A percentile compares a stretch with the other conserved stretches of the same genome.
Evolutionary conservation across 2,113 vertebrate species (phyloP).

Genomic region (Glareola pratincola): DNA sequence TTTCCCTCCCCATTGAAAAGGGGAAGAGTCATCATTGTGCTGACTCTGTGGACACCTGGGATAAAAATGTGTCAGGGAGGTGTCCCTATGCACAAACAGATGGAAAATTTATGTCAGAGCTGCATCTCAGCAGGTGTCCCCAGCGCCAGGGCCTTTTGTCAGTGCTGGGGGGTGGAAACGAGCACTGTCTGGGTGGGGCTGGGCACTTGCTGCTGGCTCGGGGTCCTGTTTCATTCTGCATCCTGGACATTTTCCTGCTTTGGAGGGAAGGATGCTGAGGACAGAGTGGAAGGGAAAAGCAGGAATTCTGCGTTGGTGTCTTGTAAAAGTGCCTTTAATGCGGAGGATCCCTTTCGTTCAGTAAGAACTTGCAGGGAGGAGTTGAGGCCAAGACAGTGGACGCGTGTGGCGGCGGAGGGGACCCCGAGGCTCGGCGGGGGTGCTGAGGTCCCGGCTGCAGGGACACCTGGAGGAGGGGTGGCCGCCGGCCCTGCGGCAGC

Average conservation of each 20-base stretch:
- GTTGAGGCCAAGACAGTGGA: fast-evolving
- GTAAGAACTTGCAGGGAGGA: not conserved
- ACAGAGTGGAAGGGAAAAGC: not conserved
- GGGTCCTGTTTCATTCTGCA: not conserved
- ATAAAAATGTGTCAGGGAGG: not conserved
- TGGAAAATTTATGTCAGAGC: not conserved
- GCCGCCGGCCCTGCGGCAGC: fast-evolving
- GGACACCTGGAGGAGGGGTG: no score
- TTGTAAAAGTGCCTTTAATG: not conserved
- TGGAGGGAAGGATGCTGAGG: not conserved
- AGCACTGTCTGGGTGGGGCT: fast-evolving
- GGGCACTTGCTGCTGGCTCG: not conserved
- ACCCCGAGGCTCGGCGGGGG: not conserved
- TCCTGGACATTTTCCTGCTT: not conserved
- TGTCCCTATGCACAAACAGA: not conserved
- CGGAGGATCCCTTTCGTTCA: fast-evolving
- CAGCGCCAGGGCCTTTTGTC: not conserved
- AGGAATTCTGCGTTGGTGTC: not conserved
- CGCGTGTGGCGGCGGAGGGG: fast-evolving
- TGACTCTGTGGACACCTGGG: not conserved
- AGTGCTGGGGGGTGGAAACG: fast-evolving
- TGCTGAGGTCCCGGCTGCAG: not conserved
- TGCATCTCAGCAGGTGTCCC: not conserved
- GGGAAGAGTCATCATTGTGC: not conserved
- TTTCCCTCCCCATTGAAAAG: not conserved